Conservation (phyloP, 2,113 vertebrate species). For the Panthera uncia region DNA sequence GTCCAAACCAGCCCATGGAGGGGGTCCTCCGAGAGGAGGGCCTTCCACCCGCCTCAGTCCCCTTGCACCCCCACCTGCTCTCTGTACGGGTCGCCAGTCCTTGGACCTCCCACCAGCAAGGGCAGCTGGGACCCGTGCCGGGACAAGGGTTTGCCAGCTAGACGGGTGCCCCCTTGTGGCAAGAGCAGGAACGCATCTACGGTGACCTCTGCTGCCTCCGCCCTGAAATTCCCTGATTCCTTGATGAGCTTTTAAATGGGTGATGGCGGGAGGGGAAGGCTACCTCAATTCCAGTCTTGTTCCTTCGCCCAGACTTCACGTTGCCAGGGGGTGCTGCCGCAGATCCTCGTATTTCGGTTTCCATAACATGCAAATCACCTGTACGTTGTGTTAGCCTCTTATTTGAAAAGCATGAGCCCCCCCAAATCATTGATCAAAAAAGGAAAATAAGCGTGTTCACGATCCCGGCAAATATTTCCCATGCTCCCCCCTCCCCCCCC, state of each 20-base stretch:
- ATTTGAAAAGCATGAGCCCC: neutral
- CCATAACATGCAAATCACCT: neutral
- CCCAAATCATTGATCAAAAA: neutral
- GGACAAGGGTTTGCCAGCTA: neutral
- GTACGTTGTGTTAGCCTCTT: neutral
- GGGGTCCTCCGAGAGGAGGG: too few species aligned
- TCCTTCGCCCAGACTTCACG: accelerated
- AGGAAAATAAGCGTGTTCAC: neutral
- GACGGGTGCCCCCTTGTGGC: conserved; percentile 68
- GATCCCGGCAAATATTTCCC: neutral
- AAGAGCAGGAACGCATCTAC: neutral
- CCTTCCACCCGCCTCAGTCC: neutral
- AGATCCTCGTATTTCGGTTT: neutral
- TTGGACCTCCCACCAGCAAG: accelerated
- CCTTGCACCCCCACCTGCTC: neutral
- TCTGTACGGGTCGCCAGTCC: accelerated
- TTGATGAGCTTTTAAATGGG: neutral
- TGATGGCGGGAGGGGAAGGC: accelerated
- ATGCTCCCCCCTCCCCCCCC: accelerated
- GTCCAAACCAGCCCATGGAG: neutral
- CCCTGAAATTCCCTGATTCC: neutral
- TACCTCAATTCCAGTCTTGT: accelerated
- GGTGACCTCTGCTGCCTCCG: accelerated
- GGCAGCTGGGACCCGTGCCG: accelerated
- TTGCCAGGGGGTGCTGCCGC: accelerated